These are phyloP conservation scores for Anthopleura xanthogrammica DNA, from an alignment of 92 coral and sea anemone genomes.

Conservation along the genomic window DNA sequence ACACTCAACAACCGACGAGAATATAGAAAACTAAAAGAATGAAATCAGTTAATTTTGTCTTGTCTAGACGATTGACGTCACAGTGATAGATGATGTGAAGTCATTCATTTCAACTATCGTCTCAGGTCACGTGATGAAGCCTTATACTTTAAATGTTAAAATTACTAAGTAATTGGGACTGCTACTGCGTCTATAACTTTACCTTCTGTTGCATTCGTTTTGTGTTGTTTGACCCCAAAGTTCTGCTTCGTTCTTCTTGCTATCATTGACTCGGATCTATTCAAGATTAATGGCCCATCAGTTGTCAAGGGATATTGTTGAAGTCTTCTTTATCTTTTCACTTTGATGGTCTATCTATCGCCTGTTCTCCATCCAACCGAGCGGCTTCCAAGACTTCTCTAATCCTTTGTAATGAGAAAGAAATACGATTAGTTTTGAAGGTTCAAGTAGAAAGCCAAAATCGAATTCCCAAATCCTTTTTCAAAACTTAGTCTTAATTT, in stretches of 20 bases:
- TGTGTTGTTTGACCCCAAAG: too few species aligned
- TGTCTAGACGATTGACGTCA: background rate
- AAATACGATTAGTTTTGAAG: background rate
- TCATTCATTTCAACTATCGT: background rate
- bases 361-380: background rate
- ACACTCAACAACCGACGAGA: too few species aligned
- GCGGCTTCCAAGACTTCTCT: background rate
- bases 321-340: background rate
- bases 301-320: background rate
- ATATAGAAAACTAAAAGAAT: too few species aligned
- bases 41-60: background rate
- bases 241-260: too few species aligned
- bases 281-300: background rate
- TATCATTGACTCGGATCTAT: too few species aligned
- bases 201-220: too few species aligned
- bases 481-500: background rate
- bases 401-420: background rate
- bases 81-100: background rate
- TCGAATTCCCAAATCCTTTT: background rate
- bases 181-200: too few species aligned
- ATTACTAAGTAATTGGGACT: too few species aligned
- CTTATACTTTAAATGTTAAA: background rate
- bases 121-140: background rate
- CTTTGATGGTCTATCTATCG: background rate
- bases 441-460: background rate